Percentiles rank a stretch among this genome's conserved stretches.
Conservation (phyloP, 2,888 invertebrate genomes). For the Stegophylla sp. region DNA sequence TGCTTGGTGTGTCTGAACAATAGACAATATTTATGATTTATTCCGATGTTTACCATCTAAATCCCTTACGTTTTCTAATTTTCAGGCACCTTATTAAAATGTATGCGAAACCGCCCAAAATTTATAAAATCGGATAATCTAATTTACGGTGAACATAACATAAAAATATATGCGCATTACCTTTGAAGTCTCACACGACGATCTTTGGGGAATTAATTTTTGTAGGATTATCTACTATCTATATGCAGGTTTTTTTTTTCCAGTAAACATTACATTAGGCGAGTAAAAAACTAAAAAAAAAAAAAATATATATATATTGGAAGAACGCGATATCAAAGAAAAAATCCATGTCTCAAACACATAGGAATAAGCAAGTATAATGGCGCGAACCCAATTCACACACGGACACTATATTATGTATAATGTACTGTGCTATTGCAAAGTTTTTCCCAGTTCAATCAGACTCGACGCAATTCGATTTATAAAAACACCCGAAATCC, state of each 20-base stretch:
- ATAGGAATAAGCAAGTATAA: slow-evolving; percentile 2
- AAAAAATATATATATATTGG: background rate
- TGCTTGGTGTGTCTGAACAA: background rate
- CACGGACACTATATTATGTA: background rate
- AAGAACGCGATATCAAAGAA: background rate
- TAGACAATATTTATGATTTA: background rate
- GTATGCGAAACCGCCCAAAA: background rate
- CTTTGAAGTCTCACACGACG: background rate
- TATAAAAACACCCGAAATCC: no score
- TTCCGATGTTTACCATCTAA: background rate
- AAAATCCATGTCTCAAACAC: background rate
- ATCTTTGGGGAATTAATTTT: background rate
- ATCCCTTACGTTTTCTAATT: background rate
- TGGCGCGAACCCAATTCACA: background rate
- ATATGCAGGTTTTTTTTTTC: background rate
- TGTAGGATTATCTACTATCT: background rate
- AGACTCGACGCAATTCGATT: no score
- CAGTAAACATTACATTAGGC: slow-evolving; percentile 6
- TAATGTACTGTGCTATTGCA: background rate
- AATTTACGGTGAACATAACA: slow-evolving; percentile 1
- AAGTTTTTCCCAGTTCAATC: no score
- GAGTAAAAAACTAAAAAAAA: background rate
- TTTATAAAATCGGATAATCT: slow-evolving; percentile 4
- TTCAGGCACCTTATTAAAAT: background rate
- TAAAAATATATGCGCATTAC: background rate